A percentile compares a stretch with the other conserved stretches of the same genome.
Conservation (phyloP, 1,140 invertebrate genomes). For the Drusus annulatus region DNA sequence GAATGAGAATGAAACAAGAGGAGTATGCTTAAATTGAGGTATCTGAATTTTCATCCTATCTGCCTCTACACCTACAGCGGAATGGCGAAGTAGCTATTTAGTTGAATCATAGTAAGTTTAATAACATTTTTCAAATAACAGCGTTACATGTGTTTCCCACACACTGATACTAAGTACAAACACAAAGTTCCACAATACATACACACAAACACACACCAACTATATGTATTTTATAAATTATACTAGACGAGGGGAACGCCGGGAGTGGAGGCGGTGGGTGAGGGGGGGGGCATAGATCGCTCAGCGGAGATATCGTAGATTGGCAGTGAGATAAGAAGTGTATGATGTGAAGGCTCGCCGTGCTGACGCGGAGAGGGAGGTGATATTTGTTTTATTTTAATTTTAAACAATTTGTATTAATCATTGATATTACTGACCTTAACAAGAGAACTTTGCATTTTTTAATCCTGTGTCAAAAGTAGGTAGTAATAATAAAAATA, state of each 20-base stretch:
- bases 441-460: too few relatives aligned
- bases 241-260: neutral
- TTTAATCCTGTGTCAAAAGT: too few relatives aligned
- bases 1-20: too few relatives aligned
- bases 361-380: neutral
- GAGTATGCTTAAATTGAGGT: too few relatives aligned
- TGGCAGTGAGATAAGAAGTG: slow-evolving; percentile 54
- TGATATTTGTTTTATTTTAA: neutral
- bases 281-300: slow-evolving; percentile 47
- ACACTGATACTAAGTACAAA: neutral
- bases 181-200: neutral
- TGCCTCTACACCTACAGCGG: too few relatives aligned
- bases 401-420: neutral
- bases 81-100: too few relatives aligned
- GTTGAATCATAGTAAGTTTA: too few relatives aligned
- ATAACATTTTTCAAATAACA: too few relatives aligned
- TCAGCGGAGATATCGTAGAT: slow-evolving; percentile 56
- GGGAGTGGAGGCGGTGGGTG: neutral
- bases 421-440: too few relatives aligned
- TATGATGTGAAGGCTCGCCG: slow-evolving; percentile 41
- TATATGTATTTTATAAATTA: neutral
- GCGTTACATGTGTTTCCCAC: too few relatives aligned
- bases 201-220: neutral
- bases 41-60: too few relatives aligned
- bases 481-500: too few relatives aligned